Conservation (phyloP, 92 coral and sea anemone species). For the Hydrozoanthus gracilis region DNA sequence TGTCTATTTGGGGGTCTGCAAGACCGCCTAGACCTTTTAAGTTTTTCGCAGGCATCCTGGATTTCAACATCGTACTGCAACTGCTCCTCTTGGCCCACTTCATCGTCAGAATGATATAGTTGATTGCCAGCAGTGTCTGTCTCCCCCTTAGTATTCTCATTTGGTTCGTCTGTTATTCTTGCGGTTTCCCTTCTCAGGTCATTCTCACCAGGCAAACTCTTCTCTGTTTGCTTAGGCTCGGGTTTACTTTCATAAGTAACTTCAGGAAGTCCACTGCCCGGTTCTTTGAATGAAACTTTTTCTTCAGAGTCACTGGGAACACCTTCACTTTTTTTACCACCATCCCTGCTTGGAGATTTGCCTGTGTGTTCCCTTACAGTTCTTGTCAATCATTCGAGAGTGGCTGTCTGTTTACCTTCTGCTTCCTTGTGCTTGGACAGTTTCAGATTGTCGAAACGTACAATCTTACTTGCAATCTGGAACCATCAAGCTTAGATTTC, state of each 20-base stretch:
- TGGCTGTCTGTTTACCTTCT: background rate
- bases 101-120: background rate
- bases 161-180: background rate
- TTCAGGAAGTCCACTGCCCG: background rate
- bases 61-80: background rate
- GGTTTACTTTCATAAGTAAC: background rate
- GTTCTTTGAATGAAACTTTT: background rate
- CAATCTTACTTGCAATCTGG: background rate
- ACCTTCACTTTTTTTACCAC: background rate
- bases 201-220: background rate
- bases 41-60: background rate
- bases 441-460: background rate
- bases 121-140: background rate
- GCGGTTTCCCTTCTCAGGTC: background rate
- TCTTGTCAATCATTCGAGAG: background rate
- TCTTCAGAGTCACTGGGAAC: background rate
- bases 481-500: conserved; percentile 25
- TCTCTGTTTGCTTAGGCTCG: background rate
- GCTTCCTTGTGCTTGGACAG: background rate
- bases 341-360: background rate
- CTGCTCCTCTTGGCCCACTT: background rate
- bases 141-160: background rate
- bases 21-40: background rate
- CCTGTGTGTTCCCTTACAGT: background rate
- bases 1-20: background rate